phyloP scores from a whole-genome alignment of 2,797 vertebrate species.

The Tarsius wallacei region DNA sequence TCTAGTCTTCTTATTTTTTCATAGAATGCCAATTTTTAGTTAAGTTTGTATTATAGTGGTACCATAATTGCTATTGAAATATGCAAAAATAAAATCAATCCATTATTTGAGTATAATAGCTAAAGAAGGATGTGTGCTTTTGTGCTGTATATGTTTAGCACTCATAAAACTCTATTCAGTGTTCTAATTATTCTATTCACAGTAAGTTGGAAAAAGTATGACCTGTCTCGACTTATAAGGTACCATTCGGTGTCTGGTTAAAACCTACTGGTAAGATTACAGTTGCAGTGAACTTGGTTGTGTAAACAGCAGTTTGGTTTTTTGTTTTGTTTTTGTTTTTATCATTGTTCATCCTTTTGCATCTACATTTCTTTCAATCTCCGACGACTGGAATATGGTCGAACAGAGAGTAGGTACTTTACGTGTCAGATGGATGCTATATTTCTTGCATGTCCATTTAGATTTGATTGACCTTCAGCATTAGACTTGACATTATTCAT shows the following conservation, averaged over 20 bases:
- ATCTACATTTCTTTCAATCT: not conserved
- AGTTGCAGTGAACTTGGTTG: not conserved
- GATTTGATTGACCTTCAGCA: not conserved
- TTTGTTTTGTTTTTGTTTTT: too few relatives aligned
- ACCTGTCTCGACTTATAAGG: not conserved
- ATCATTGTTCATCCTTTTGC: not conserved
- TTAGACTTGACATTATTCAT: not conserved
- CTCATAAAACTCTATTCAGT: not conserved
- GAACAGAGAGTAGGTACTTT: not conserved
- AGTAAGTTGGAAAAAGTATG: not conserved
- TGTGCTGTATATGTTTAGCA: not conserved
- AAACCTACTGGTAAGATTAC: not conserved
- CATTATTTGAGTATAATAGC: not conserved
- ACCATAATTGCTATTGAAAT: not conserved
- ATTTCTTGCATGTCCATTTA: not conserved
- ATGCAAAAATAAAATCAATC: conserved; percentile 6
- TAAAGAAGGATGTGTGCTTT: not conserved
- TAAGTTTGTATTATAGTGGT: not conserved
- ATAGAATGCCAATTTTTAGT: conserved; percentile 19
- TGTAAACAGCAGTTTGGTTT: not conserved
- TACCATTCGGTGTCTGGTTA: not conserved
- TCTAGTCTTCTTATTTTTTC: not conserved
- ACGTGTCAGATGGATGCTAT: not conserved
- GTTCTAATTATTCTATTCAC: not conserved
- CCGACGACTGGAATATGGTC: not conserved